Evolutionary conservation across 2,888 invertebrate genomes (phyloP), one percentile per base, ranked within the genome.

Genomic region (Acutogordius australiensis): DNA sequence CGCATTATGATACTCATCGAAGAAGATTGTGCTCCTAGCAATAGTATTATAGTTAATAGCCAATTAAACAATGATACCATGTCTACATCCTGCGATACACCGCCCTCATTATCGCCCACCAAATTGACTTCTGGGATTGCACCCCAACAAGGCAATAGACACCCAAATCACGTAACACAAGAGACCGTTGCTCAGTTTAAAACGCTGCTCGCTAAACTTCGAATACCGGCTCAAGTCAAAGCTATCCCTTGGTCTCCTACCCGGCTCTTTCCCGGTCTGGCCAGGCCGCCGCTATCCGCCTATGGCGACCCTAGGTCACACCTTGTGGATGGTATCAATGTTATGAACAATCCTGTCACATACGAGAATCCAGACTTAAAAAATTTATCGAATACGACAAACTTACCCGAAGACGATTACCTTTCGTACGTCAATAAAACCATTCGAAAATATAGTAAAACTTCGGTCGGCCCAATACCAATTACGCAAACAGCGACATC

Each of bases 361-460:
- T 37, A 37, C 37, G 18, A 8, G 8, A 37, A 37, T 37, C 8
- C 8, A 37, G 37, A 37, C 18, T 13, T 13, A 13, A 8, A 37
- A 18, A 18, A 13, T 18, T 13, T 13, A 13, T 4, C 51, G n/a
- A 4, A 8, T 23, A 21, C 51, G 4, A 4, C 23, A 21, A n/a
- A n/a, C 23, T 23, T 51, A 23, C 37, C 37, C 37, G 37, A 37
- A 37, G 18, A 37, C 18, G 51, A 51, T 51, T 51, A 51, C 23
- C 23, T 51, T 13, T 4, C 4, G 51, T 51, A 51, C 23, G 51
- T 23, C 4, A 51, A 70, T 60, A 76, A 88, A 62, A 76, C 94
- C 60, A 81, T 82, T 64, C 76, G 82, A 68, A 73, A 94, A 23
- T 75, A 94, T 63, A 94, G 94, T 64, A 79, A 79, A 61, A 90